Conservation (phyloP, 2,797 vertebrate species). For the Austrolebias charrua region DNA sequence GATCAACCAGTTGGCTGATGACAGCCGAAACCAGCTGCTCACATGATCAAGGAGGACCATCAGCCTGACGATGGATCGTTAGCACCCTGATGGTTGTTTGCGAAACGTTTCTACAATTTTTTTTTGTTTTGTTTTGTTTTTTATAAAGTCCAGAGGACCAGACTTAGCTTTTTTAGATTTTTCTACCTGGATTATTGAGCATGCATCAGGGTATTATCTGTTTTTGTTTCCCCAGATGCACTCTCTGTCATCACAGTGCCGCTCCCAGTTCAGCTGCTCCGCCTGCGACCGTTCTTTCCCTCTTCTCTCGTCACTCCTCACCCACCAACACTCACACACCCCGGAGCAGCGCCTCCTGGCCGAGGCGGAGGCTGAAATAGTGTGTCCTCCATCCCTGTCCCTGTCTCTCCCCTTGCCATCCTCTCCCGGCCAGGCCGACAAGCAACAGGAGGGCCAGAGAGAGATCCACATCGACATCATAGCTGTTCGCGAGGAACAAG, state of each 20-base stretch:
- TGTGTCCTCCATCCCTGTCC: slow-evolving; percentile 83
- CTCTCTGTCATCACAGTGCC: slow-evolving; percentile 77
- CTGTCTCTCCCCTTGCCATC: slow-evolving; percentile 80
- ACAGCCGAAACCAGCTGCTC: too few relatives aligned
- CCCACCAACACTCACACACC: slow-evolving; percentile 91
- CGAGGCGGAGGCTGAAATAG: slow-evolving; percentile 88
- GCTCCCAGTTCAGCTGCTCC: slow-evolving; percentile 87
- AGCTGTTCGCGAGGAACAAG: slow-evolving; percentile 73
- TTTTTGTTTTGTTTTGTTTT: too few relatives aligned
- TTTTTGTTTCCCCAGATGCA: slow-evolving; percentile 71
- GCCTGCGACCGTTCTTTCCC: slow-evolving; percentile 88
- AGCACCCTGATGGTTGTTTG: too few relatives aligned
- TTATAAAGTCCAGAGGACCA: too few relatives aligned
- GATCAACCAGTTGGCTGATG: too few relatives aligned
- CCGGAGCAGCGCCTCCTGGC: slow-evolving; percentile 88
- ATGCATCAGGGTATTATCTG: too few relatives aligned
- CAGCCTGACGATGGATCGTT: too few relatives aligned
- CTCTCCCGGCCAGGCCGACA: slow-evolving; percentile 71
- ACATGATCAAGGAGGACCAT: too few relatives aligned
- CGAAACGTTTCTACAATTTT: too few relatives aligned
- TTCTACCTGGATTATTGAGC: too few relatives aligned
- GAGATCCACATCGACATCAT: slow-evolving; percentile 80
- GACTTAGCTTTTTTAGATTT: too few relatives aligned
- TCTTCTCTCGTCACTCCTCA: slow-evolving; percentile 86
- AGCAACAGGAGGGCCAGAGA: slow-evolving; percentile 71